phyloP scores from a whole-genome alignment of 2,888 invertebrate species.

The Dryobotodes eremita region DNA sequence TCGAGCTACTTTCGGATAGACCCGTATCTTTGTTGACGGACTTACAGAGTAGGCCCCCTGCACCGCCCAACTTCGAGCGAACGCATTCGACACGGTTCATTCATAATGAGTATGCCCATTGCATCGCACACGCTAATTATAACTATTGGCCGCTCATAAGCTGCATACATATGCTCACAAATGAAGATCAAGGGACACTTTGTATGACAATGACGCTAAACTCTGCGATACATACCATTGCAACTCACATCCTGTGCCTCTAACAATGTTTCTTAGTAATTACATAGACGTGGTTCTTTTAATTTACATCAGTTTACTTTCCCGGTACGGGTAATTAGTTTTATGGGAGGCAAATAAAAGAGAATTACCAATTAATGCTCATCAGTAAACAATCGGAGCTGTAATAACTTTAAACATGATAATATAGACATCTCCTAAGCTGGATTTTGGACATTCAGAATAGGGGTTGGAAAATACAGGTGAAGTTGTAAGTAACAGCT shows the following conservation, averaged over 20 bases:
- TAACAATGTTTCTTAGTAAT: slow-evolving; percentile 24
- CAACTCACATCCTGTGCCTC: slow-evolving; percentile 30
- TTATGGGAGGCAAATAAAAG: not conserved
- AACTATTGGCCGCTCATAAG: slow-evolving; percentile 13
- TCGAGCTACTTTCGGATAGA: no score
- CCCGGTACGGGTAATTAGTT: not conserved
- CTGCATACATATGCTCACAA: slow-evolving; percentile 20
- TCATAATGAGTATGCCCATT: slow-evolving; percentile 26
- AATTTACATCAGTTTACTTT: slow-evolving; percentile 18
- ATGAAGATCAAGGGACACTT: slow-evolving; percentile 18
- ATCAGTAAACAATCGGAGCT: not conserved
- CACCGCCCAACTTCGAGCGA: slow-evolving; percentile 22
- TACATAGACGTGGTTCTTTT: slow-evolving; percentile 28
- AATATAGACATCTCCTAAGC: not conserved
- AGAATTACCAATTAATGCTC: not conserved
- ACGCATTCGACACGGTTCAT: slow-evolving; percentile 36
- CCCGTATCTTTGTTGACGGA: no score
- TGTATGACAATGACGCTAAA: slow-evolving; percentile 23
- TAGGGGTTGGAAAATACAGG: not conserved
- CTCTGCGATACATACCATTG: slow-evolving; percentile 16
- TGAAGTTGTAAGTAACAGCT: not conserved
- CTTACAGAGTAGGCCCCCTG: not conserved
- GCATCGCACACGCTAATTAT: slow-evolving; percentile 39
- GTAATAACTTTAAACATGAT: not conserved
- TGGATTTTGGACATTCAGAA: no score